phyloP scores from a whole-genome alignment of 2,888 invertebrate genomes.

The Epistrophe grossulariae region DNA sequence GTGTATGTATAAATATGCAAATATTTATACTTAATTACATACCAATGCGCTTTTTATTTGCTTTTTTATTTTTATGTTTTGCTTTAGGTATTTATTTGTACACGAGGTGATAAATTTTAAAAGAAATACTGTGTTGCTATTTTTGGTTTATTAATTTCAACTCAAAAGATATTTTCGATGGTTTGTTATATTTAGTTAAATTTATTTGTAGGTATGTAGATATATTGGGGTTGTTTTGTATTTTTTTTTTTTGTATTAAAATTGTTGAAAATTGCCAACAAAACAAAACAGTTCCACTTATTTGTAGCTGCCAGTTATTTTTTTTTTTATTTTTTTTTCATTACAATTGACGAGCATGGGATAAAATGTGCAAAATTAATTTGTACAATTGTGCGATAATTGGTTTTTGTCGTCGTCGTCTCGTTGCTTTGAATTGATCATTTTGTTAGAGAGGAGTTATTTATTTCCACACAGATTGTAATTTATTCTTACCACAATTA shows the following conservation, averaged over 20 bases:
- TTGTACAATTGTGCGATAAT: slow-evolving; percentile 56
- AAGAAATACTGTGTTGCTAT: slow-evolving; percentile 46
- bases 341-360: slow-evolving; percentile 48
- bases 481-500: slow-evolving; percentile 27
- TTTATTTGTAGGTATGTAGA: background rate
- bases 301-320: slow-evolving; percentile 24
- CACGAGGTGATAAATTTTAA: slow-evolving; percentile 44
- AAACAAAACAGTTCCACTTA: background rate
- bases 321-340: slow-evolving; percentile 9
- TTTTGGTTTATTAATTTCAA: slow-evolving; percentile 48
- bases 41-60: slow-evolving; percentile 32
- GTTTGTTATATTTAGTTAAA: slow-evolving; percentile 1
- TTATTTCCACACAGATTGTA: slow-evolving; percentile 41
- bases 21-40: slow-evolving; percentile 57
- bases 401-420: slow-evolving; percentile 42
- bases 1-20: slow-evolving; percentile 19
- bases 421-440: slow-evolving; percentile 27
- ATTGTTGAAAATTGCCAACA: slow-evolving; percentile 38
- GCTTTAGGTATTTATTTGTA: slow-evolving; percentile 39
- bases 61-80: slow-evolving; percentile 38
- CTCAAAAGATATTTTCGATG: slow-evolving; percentile 31
- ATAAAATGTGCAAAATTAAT: slow-evolving; percentile 50
- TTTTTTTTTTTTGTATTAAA: too few relatives aligned
- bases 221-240: background rate
- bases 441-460: slow-evolving; percentile 26